Evolutionary conservation across 2,113 vertebrate species (phyloP), one percentile per base, ranked within the genome.

Genomic region (Phalacrocorax pelagicus): DNA sequence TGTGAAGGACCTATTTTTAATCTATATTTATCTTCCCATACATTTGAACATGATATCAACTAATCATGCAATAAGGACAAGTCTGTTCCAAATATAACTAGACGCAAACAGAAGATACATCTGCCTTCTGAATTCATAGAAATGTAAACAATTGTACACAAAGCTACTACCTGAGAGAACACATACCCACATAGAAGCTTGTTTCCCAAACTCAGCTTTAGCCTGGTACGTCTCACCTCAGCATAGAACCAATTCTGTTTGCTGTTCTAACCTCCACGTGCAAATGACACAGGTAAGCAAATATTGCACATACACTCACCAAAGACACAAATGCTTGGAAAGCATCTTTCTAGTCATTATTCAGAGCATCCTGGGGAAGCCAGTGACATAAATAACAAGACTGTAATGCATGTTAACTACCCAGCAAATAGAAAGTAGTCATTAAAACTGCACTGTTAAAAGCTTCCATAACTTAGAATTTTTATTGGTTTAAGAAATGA

Each of bases 71-170:
- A 16, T 8, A 86, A 77, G 19, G 34, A 49, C 42, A 71, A 54
- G 10, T 58, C 42, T 51, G 13, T 62, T 54, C 26, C 29, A 91
- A 72, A 94, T 77, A 42, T 34, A 74, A 20, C 38, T 36, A 67
- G 38, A 67, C 85, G 51, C 9, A 86, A 88, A 57, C 7, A 72
- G 13, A 86, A 83, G 21, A 65, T 38, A 12, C 12, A 49, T 22
- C 62, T 61, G 10, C n/a, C 57, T 73, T 26, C 6, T 34, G 32
- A 83, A 95, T 77, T 54, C 26, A 26, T 15, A 42, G 36, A 24
- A 58, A 62, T 38, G 49, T 47, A 54, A 88, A 54, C 7, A 63
- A 32, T 7, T 4, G 0, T 32, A 66, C n/a, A 22, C 0, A 0
- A 94, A 88, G 46, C 10, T 47, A 26, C 22, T 26, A 13, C 15